Base-by-base conservation (phyloP, 2,888 invertebrate species). In the Acrobasis consociella region DNA sequence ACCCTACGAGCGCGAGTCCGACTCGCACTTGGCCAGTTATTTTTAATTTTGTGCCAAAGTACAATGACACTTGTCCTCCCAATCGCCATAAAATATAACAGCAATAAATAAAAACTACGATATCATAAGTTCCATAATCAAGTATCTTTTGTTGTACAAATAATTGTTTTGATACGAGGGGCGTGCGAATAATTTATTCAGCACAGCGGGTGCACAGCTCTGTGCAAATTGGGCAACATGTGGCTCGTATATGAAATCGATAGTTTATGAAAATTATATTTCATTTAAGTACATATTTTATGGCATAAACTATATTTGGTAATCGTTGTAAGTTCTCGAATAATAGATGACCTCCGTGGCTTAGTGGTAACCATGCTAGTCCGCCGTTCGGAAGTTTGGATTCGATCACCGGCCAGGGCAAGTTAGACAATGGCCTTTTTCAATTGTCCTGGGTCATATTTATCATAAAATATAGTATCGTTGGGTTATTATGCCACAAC, bases 191-290 rank as follows among this genome's bases (percentile, higher is more conserved):
- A 86, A 89, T 89, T 85, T 84, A 87, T 87, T 79, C 84, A 75
- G 72, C 87, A 58, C 91, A 89, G 91, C 89, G 88, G 91, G 91
- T 72, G 87, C 77, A 80, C 81, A 78, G 78, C 77, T 73, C 71
- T 67, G 75, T 81, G 84, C 91, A 89, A 91, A 91, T 91, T 90
- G 87, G 78, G 76, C 81, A 85, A 87, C 90, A 91, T 89, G 89
- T 90, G 90, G 78, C 72, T 69, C 69, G 52, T 64, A 68, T 67
- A 65, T 74, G 83, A 75, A 79, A 85, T 85, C 81, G 83, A 85
- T 84, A 82, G 70, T 69, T 71, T 72, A 49, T 66, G 22, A 58
- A 58, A 10, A 49, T 49, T 22, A n/a, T 58, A 58, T 49, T 50
- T 50, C 50, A 50, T 50, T 56, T 53, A 50, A 39, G 39, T 9